A percentile compares a stretch with the other conserved stretches of the same genome.
Conservation (phyloP, 35 echinoderm and acorn worm genomes). For the Strongylocentrotus purpuratus region DNA sequence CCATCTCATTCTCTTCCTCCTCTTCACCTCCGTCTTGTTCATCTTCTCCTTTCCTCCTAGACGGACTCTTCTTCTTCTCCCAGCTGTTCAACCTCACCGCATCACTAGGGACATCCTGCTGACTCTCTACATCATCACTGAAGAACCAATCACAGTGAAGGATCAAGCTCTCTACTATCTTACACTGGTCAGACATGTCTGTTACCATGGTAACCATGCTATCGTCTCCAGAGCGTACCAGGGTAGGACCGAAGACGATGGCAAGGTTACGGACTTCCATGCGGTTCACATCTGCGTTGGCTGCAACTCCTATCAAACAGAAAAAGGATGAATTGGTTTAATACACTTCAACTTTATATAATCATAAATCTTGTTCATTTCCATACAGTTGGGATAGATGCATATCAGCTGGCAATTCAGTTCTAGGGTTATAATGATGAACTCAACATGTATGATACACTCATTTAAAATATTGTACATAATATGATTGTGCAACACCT, state of each 20-base stretch:
- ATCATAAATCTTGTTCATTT: too few species aligned
- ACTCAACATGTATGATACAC: too few species aligned
- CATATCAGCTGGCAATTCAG: too few species aligned
- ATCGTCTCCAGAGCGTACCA: constrained; percentile 82
- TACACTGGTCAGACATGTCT: constrained; percentile 98
- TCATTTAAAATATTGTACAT: too few species aligned
- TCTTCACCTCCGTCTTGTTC: neutral
- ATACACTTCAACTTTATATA: neutral
- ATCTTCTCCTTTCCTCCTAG: neutral
- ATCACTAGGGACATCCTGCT: constrained; percentile 76
- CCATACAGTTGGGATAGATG: too few species aligned
- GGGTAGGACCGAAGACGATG: constrained; percentile 95
- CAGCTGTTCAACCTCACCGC: constrained; percentile 52
- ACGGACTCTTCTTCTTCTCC: neutral
- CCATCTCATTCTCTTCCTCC: constrained; percentile 24
- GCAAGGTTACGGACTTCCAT: constrained; percentile 93
- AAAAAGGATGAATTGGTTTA: neutral
- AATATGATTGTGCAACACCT: too few species aligned
- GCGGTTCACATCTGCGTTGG: constrained; percentile 45
- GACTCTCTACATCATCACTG: constrained; percentile 85
- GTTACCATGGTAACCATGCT: constrained; percentile 98
- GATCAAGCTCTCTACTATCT: constrained; percentile 90
- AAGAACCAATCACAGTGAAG: constrained; percentile 99
- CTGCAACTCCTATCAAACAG: neutral
- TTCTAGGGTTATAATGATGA: too few species aligned